Evolutionary conservation across 2,888 invertebrate genomes (phyloP), one percentile per base, ranked within the genome.

Genomic region (Sacculina carcini): DNA sequence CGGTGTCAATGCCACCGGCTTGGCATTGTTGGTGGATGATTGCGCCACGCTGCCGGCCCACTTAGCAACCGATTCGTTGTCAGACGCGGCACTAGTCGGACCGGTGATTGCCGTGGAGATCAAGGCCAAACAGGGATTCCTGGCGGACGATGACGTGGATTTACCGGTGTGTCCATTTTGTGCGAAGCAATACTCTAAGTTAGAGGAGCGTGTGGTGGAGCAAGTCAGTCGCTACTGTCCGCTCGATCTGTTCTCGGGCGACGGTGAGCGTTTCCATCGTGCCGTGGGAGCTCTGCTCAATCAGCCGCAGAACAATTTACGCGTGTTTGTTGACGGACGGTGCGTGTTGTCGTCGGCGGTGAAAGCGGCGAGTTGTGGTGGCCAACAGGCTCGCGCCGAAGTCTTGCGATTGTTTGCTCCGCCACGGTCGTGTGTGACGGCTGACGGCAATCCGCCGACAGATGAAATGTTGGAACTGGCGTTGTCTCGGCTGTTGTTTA

Each of bases 221-320:
- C 56, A 58, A n/a, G 64, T 65, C 56, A 67, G 67, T 57, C 61
- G 63, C 53, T 69, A 67, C 56, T 69, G 69, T 56, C 69, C 69
- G 1, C 58, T 69, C 36, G 67, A 68, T 56, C 60, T 69, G 12
- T 69, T 65, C 58, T 66, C 66, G 53, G 67, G 67, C 59, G 56
- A 57, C 50, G 51, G 51, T 7, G 9, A 5, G 1, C 34, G 59
- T 4, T 54, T 56, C 52, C 42, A 53, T 7, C 47, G 51, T 47
- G 57, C 58, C 21, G 26, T 59, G 14, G 50, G 42, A 16, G 53
- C 54, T 40, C 48, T 59, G 10, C 44, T 57, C 9, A 39, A 56
- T 31, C 52, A 49, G 19, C 58, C 59, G 5, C 58, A 57, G 48
- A 58, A 58, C 39, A 58, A 58, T 40, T 52, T 59, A 16, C 52